These are phyloP conservation scores for Heloderma charlesbogerti DNA, from an alignment of 2,113 vertebrate genomes.

Conservation along the genomic window DNA sequence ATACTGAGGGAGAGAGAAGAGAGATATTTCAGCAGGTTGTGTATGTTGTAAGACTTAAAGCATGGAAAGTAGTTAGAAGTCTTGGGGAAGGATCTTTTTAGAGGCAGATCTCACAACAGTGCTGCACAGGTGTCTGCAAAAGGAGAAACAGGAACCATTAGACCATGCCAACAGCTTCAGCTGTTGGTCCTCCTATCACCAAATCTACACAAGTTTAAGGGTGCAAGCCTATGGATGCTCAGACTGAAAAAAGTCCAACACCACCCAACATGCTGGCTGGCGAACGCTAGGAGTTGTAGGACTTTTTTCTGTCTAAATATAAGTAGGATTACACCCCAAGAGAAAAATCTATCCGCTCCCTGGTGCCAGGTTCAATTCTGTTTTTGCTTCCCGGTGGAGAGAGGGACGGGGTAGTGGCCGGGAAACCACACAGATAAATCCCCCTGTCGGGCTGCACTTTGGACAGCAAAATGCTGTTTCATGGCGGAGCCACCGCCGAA, in stretches of 20 bases:
- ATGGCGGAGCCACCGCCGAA: neutral
- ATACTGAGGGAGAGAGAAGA: slow-evolving; percentile 40
- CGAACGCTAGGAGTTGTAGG: too few relatives aligned
- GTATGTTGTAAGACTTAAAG: neutral
- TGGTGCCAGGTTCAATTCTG: too few relatives aligned
- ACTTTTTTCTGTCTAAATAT: too few relatives aligned
- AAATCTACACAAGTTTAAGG: neutral
- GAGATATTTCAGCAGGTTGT: neutral
- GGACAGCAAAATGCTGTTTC: neutral
- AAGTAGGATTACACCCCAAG: too few relatives aligned
- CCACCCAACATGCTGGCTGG: too few relatives aligned
- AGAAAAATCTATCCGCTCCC: too few relatives aligned
- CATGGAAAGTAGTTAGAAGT: neutral
- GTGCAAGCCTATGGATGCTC: neutral
- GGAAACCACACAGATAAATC: too few relatives aligned
- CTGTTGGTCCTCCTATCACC: neutral
- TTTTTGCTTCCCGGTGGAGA: too few relatives aligned
- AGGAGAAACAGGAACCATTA: neutral
- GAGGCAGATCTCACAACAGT: neutral
- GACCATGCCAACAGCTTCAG: neutral
- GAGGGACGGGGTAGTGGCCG: neutral
- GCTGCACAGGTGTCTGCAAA: neutral
- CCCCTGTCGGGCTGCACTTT: too few relatives aligned
- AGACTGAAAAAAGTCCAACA: too few relatives aligned
- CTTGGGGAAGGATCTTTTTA: neutral